Base-by-base conservation (phyloP, 2,797 vertebrate genomes). In the Eutrigla gurnardus region DNA sequence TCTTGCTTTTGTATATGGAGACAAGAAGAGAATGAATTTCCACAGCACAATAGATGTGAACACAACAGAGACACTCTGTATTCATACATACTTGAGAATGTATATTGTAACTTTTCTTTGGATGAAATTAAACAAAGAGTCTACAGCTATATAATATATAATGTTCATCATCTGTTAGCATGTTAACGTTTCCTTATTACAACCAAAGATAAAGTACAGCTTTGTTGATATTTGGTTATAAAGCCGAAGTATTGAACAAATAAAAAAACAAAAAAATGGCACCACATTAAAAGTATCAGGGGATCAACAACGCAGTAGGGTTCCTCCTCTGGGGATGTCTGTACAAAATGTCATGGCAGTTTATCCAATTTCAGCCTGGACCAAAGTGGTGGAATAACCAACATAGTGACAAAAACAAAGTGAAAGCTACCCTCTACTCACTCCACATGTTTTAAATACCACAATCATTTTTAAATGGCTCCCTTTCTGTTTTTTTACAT, bases 391-490 rank as follows among this genome's bases (percentile, higher is more conserved):
- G 25, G 40, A 70, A n/a, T 10, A n/a, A 42, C 4, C 1, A 3
- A 15, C 14, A 39, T n/a, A 25, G 9, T 52, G 2, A 55, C 15
- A 63, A 50, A 50, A 60, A 18, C 33, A 15, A 63, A 40, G 15
- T 65, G n/a, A 33, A 62, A 68, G 36, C 53, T 73, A 35, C 47
- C 47, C 43, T 60, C 40, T 33, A 50, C 33, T 65, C 43, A 35
- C 63, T 40, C 60, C 15, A 12, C 46, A 64, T 65, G 14, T 69
- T 66, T 75, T 67, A 62, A 78, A 76, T 50, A 71, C 72, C 68
- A 63, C 40, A 66, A 36, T 75, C 35, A 74, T 71, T 81, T 75
- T 39, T 36, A 25, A 84, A 75, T 70, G 55, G 32, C 62, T 72
- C 42, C 57, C 45, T 1, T 25, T 69, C 39, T 40, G 17, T 59